Conservation (phyloP, 2,797 vertebrate genomes). For the Anolis apletophallus region DNA sequence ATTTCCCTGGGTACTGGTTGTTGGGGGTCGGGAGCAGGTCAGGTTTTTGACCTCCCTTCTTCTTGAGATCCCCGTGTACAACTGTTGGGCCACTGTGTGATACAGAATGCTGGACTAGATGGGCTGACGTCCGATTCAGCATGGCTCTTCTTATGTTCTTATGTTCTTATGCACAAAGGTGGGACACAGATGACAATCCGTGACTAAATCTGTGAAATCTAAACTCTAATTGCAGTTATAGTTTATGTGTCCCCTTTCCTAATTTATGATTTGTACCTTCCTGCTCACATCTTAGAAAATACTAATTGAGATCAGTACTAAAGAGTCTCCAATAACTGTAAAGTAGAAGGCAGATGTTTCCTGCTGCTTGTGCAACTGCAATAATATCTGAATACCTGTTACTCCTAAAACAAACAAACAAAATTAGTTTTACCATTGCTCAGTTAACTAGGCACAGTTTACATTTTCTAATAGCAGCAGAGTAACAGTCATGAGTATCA, state of each 20-base stretch:
- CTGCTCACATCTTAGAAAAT: neutral
- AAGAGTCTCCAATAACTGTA: neutral
- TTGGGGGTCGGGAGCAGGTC: too few species aligned
- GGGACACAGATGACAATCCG: neutral
- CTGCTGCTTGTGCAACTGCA: neutral
- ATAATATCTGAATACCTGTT: neutral
- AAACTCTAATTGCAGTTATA: neutral
- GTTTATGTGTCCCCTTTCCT: neutral
- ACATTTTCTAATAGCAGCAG: slow-evolving; percentile 60
- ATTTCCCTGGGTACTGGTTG: too few species aligned
- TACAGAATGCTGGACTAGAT: too few species aligned
- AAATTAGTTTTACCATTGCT: slow-evolving; percentile 44
- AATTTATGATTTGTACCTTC: neutral
- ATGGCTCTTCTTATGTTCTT: too few species aligned
- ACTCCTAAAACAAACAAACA: slow-evolving; percentile 28
- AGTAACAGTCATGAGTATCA: slow-evolving; percentile 57
- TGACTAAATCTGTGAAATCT: neutral
- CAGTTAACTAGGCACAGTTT: slow-evolving; percentile 28
- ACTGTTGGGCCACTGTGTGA: too few species aligned
- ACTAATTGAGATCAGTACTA: neutral
- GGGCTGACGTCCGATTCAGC: too few species aligned
- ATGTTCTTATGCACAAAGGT: too few species aligned
- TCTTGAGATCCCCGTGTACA: too few species aligned
- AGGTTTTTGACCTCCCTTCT: too few species aligned
- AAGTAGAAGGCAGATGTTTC: neutral